Conservation (phyloP, 2,113 vertebrate species). For the Sturnira hondurensis region DNA sequence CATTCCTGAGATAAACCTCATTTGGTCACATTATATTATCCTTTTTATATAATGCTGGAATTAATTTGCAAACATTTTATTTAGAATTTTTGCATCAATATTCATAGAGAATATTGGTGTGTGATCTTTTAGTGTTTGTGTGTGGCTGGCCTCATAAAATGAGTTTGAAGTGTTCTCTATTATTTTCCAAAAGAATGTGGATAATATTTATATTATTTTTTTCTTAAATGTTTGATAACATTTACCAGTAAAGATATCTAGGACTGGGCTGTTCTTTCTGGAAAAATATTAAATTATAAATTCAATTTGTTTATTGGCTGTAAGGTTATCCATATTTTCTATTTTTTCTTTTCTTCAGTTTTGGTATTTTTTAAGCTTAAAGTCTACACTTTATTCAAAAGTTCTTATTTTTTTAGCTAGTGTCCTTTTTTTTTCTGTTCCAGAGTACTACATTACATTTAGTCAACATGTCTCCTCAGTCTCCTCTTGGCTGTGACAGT, state of each 20-base stretch:
- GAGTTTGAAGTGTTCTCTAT: not conserved
- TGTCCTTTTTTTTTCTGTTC: too few species aligned
- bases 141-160: not conserved
- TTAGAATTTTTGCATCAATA: not conserved
- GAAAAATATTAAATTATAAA: not conserved
- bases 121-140: not conserved
- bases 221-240: not conserved
- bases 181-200: slow-evolving; percentile 1
- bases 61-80: not conserved
- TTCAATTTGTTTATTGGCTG: not conserved
- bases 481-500: too few species aligned
- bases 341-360: not conserved
- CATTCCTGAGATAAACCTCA: slow-evolving; percentile 28
- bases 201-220: not conserved
- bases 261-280: not conserved
- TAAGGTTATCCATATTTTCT: not conserved
- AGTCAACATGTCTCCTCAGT: too few species aligned
- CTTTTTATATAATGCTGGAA: not conserved
- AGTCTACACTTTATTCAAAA: too few species aligned
- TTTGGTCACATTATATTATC: not conserved
- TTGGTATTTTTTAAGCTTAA: not conserved
- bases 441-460: too few species aligned
- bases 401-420: too few species aligned
- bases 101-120: not conserved
- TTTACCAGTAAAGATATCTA: not conserved